Conservation (phyloP, 2,113 vertebrate species). For the Indicator indicator region DNA sequence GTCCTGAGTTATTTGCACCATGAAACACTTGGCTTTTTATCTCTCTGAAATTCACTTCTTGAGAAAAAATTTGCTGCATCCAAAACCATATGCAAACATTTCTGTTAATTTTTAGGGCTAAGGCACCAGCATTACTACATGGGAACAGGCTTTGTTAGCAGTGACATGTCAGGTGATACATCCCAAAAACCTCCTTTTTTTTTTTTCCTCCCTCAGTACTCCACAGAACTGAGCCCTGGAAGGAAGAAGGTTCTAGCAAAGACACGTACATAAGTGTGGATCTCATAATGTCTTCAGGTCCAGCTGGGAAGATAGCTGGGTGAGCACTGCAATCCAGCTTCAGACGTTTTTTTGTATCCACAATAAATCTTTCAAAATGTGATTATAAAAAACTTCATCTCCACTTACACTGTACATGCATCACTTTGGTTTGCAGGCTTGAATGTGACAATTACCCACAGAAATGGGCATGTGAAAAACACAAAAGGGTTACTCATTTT, state of each 20-base stretch:
- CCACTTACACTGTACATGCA: fast-evolving
- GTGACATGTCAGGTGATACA: background rate
- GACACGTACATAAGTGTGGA: background rate
- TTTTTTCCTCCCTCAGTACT: background rate
- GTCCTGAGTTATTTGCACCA: conserved; percentile 47
- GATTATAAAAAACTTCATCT: background rate
- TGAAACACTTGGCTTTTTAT: background rate
- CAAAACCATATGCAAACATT: background rate
- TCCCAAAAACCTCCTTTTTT: background rate
- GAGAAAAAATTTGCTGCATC: background rate
- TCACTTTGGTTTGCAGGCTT: background rate
- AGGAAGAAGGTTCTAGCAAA: background rate
- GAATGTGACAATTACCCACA: background rate
- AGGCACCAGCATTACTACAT: conserved; percentile 14
- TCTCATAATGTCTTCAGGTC: background rate
- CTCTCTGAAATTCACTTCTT: conserved; percentile 1
- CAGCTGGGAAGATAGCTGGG: background rate
- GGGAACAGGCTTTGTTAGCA: background rate
- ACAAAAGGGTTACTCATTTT: background rate
- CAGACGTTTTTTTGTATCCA: background rate
- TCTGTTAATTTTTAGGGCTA: conserved; percentile 15
- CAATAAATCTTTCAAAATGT: background rate
- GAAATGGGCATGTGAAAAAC: background rate
- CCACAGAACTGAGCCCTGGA: fast-evolving
- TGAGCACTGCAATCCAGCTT: background rate